Percentiles rank a stretch among this genome's conserved stretches.
Evolutionary conservation across 37 sponge, comb jelly and placozoan genomes (phyloP).

Genomic region (Halisarca cf. caerulea): DNA sequence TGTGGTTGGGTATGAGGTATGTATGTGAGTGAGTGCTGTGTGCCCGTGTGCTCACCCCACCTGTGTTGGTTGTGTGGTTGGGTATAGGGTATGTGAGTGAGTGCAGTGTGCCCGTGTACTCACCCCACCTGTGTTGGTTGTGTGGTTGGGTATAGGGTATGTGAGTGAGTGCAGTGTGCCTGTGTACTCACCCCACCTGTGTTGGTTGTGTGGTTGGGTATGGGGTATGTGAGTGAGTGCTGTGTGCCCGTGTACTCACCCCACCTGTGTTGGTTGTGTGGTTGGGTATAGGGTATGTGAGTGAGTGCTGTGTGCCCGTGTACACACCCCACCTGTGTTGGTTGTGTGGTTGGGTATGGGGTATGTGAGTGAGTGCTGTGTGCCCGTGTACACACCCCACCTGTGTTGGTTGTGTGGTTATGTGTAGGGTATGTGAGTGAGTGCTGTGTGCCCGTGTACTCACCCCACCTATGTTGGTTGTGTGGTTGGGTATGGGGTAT

Average conservation of each 20-base stretch:
- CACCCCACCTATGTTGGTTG: background rate
- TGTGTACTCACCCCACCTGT: too few relatives aligned
- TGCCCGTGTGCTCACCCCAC: too few relatives aligned
- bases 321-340: background rate
- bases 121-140: background rate
- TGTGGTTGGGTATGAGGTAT: background rate
- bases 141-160: background rate
- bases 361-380: constrained; percentile 72
- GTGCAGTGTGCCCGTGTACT: background rate
- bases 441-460: background rate
- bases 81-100: background rate
- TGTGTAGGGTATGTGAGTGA: background rate
- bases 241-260: background rate
- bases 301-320: constrained; percentile 38
- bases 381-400: background rate
- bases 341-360: constrained; percentile 49
- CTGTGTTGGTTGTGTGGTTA: background rate
- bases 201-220: too few relatives aligned
- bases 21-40: too few relatives aligned
- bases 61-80: too few relatives aligned
- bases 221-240: too few relatives aligned
- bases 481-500: background rate
- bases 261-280: background rate
- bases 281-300: constrained; percentile 82
- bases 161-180: too few relatives aligned